Base-by-base conservation (phyloP, 2,888 invertebrate genomes). In the Oxyteleia sp. region DNA sequence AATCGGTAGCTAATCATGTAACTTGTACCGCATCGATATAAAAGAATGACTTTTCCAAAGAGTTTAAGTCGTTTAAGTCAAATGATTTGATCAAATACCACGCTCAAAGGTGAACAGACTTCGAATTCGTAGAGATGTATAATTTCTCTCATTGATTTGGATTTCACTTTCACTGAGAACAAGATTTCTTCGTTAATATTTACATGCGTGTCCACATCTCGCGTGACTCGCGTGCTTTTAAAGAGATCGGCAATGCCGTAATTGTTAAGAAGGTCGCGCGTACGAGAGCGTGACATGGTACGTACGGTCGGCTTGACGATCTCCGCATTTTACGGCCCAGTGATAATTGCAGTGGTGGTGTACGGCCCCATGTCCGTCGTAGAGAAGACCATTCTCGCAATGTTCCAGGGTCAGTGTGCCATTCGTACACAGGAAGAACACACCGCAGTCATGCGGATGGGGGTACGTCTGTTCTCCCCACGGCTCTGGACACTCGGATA, bases 301-400 rank as follows among this genome's bases (percentile, higher is more conserved):
- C 96, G 96, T 94, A 98, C 97, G 94, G 90, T 98, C 97, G 89
- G 96, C 96, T 92, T 96, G 96, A 88, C 97, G 95, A 69, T 95
- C 94, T 59, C 96, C 98, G 91, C 98, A 98, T 86, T 98, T 95
- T 2, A 97, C 98, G 10, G 97, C 98, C 98, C 98, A 98, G 94
- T 97, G 95, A 94, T 98, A 98, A 94, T 98, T 98, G 95, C 98
- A 98, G 94, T 98, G 98, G 93, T 98, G 96, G 94, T 98, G 96
- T 0, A 97, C 97, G 16, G 96, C 96, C 0, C 98, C 98, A 91
- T 97, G 97, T 75, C 98, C 98, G 92, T 98, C 98, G 92, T 97
- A 98, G 45, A 98, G 94, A 29, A 98, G 95, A 3, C 98, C 98
- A 90, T 98, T 98, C 92, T 98, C 98, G 91, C 98, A 98, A 26